Percentiles rank a stretch among this genome's conserved stretches.
phyloP scores from a whole-genome alignment of 1,140 invertebrate genomes.

The Drosophila nebulosa region DNA sequence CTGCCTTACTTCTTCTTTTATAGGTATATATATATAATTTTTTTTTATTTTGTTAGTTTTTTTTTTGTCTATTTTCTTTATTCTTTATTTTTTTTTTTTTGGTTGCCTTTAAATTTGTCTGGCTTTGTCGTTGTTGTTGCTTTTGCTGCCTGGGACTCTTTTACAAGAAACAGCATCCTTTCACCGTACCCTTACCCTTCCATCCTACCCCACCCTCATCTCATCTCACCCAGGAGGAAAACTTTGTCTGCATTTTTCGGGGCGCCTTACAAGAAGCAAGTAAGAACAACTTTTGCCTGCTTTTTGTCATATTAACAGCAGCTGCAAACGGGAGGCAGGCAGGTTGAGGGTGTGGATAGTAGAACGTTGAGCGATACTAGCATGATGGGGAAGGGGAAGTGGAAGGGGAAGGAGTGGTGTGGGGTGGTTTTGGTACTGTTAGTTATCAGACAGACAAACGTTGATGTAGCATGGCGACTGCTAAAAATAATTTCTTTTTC shows the following conservation, averaged over 20 bases:
- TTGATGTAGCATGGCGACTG: conserved; percentile 37
- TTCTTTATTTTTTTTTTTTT: conserved; percentile 2
- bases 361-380: too few species aligned
- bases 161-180: conserved; percentile 26
- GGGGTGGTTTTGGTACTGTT: background rate
- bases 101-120: conserved; percentile 73
- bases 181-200: too few species aligned
- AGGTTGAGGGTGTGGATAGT: background rate
- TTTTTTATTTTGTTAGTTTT: conserved; percentile 22
- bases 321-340: background rate
- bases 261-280: conserved; percentile 34
- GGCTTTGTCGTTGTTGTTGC: conserved; percentile 31
- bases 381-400: background rate
- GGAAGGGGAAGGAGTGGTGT: too few species aligned
- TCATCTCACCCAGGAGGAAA: conserved; percentile 60
- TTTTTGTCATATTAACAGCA: conserved; percentile 78
- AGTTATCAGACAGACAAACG: conserved; percentile 24
- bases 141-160: conserved; percentile 17
- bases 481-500: conserved; percentile 49
- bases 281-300: conserved; percentile 63
- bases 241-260: conserved; percentile 70
- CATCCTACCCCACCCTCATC: background rate
- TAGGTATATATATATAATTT: conserved; percentile 22
- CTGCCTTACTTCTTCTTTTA: background rate
- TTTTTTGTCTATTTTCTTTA: conserved; percentile 36